These are phyloP conservation scores for Drosophila yakuba DNA, from an alignment of 1,140 invertebrate genomes.

Conservation along the genomic window DNA sequence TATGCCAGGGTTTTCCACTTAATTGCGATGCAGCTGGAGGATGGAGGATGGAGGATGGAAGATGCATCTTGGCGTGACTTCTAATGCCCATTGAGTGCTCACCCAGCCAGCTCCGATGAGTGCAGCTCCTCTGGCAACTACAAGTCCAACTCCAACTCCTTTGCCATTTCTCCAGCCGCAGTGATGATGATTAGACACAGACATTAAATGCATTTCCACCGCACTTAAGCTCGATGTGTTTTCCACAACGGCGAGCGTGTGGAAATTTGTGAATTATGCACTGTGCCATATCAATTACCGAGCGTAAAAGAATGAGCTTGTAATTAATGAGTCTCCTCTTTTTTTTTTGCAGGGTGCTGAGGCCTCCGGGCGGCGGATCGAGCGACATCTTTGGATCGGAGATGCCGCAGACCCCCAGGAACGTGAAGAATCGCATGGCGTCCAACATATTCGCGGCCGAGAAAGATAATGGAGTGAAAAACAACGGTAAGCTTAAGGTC, in stretches of 20 bases:
- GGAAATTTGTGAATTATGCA: conserved; percentile 55
- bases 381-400: conserved; percentile 86
- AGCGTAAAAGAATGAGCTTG: conserved; percentile 32
- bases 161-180: conserved; percentile 8
- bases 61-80: conserved; percentile 65
- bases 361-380: conserved; percentile 86
- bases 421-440: conserved; percentile 81
- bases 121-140: not conserved
- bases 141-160: not conserved
- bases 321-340: conserved; percentile 44
- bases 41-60: conserved; percentile 17
- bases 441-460: conserved; percentile 84
- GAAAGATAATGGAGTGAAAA: conserved; percentile 74
- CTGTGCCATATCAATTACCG: conserved; percentile 52
- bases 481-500: conserved; percentile 70
- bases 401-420: conserved; percentile 77
- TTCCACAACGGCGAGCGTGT: conserved; percentile 33
- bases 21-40: conserved; percentile 48
- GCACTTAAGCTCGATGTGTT: not conserved
- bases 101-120: conserved; percentile 41
- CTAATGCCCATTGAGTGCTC: conserved; percentile 60
- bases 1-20: conserved; percentile 46
- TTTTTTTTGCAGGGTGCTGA: conserved; percentile 85
- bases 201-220: conserved; percentile 59
- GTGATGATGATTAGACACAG: conserved; percentile 54